Conservation (phyloP, 2,888 invertebrate species). For the Stictocephala bisonia region DNA sequence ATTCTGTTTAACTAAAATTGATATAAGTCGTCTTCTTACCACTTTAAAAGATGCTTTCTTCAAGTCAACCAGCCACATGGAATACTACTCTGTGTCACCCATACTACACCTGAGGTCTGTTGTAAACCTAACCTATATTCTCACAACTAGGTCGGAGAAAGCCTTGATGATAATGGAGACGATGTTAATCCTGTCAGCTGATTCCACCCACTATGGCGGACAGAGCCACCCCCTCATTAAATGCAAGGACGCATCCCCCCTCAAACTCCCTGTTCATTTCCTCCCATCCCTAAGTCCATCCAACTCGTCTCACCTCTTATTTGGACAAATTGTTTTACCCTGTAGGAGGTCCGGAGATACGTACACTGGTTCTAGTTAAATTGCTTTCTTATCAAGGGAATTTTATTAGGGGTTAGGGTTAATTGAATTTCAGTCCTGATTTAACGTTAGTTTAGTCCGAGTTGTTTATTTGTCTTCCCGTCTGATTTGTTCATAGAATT, state of each 20-base stretch:
- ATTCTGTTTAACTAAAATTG: too few species aligned
- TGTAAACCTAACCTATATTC: constrained; percentile 27
- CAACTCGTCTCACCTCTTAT: constrained; percentile 3
- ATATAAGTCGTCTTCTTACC: too few species aligned
- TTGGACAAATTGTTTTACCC: constrained; percentile 35
- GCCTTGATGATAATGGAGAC: constrained; percentile 23
- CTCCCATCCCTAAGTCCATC: not conserved
- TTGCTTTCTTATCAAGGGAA: not conserved
- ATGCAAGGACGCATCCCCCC: constrained; percentile 22
- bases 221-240: constrained; percentile 34
- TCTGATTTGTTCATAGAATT: too few species aligned
- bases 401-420: not conserved
- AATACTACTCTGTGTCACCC: too few species aligned
- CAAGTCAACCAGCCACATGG: too few species aligned
- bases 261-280: constrained; percentile 3
- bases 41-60: too few species aligned
- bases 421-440: not conserved
- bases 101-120: too few species aligned
- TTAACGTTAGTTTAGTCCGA: not conserved
- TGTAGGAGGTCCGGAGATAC: too few species aligned
- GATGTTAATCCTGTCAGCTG: constrained; percentile 33
- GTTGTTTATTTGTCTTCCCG: not conserved
- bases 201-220: constrained; percentile 20
- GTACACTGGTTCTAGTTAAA: not conserved
- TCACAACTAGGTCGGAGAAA: not conserved